Evolutionary conservation across 1,140 invertebrate genomes (phyloP).

Genomic region (Marisa cornuarietis): DNA sequence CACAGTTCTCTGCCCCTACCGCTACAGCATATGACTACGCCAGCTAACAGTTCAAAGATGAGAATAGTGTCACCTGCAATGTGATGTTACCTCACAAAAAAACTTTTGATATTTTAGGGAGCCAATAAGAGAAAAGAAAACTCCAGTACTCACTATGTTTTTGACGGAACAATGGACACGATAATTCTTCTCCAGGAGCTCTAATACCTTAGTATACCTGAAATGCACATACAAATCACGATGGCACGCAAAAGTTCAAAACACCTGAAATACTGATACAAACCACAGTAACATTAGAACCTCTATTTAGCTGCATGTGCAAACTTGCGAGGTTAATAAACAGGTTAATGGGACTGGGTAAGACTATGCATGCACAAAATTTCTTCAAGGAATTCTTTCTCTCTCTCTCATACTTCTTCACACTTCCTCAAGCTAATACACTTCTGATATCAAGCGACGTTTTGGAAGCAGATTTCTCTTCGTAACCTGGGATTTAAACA

Average conservation of each 20-base stretch:
- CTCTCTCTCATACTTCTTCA: too few species aligned
- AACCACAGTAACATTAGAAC: too few species aligned
- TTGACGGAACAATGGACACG: conserved; percentile 85
- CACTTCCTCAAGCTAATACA: too few species aligned
- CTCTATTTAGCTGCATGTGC: too few species aligned
- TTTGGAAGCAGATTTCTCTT: not conserved
- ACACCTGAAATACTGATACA: too few species aligned
- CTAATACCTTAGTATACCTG: conserved; percentile 79
- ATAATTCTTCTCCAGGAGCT: conserved; percentile 92
- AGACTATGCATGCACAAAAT: too few species aligned
- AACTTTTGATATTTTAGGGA: not conserved
- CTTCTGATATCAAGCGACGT: not conserved
- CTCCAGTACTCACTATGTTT: conserved; percentile 76
- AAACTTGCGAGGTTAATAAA: too few species aligned
- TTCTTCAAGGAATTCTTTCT: too few species aligned
- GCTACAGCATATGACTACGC: not conserved
- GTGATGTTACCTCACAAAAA: not conserved
- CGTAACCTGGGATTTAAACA: conserved; percentile 5
- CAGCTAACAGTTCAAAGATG: not conserved
- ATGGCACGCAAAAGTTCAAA: too few species aligned
- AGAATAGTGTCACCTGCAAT: not conserved
- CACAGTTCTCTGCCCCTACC: too few species aligned
- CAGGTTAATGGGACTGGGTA: too few species aligned
- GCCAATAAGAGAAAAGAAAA: conserved; percentile 13
- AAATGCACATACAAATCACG: not conserved